These are phyloP conservation scores for Cololabis saira DNA, from an alignment of 2,113 vertebrate species.

Conservation along the genomic window DNA sequence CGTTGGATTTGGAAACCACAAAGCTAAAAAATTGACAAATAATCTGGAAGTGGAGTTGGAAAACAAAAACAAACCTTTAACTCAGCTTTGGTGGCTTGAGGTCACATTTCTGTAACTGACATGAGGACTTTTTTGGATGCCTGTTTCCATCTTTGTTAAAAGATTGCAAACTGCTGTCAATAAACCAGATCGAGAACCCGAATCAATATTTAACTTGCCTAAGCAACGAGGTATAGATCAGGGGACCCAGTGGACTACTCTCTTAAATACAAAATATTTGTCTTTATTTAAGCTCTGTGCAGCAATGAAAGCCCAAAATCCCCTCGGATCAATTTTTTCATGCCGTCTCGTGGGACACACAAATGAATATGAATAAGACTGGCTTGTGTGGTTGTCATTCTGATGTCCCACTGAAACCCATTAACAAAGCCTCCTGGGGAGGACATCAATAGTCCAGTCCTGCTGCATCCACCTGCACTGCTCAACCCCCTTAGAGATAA, in stretches of 20 bases:
- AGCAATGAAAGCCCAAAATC: conserved; percentile 17
- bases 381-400: conserved; percentile 9
- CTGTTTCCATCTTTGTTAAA: conserved; percentile 9
- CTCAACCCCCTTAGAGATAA: not conserved
- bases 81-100: too few relatives aligned
- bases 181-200: not conserved
- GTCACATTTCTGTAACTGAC: not conserved
- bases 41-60: too few relatives aligned
- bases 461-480: conserved; percentile 39
- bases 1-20: too few relatives aligned
- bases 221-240: not conserved
- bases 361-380: conserved; percentile 29
- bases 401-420: conserved; percentile 35
- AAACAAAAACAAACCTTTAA: too few relatives aligned
- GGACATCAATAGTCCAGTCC: conserved; percentile 41
- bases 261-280: not conserved
- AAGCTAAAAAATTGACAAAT: too few relatives aligned
- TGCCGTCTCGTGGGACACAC: not conserved
- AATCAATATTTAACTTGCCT: not conserved
- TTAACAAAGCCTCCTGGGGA: conserved; percentile 5
- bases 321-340: conserved; percentile 22
- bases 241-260: not conserved
- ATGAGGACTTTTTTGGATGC: not conserved
- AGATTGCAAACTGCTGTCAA: not conserved
- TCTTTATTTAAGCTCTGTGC: not conserved